Evolutionary conservation across 2,888 invertebrate genomes (phyloP).

Genomic region (Torymus tubicola): DNA sequence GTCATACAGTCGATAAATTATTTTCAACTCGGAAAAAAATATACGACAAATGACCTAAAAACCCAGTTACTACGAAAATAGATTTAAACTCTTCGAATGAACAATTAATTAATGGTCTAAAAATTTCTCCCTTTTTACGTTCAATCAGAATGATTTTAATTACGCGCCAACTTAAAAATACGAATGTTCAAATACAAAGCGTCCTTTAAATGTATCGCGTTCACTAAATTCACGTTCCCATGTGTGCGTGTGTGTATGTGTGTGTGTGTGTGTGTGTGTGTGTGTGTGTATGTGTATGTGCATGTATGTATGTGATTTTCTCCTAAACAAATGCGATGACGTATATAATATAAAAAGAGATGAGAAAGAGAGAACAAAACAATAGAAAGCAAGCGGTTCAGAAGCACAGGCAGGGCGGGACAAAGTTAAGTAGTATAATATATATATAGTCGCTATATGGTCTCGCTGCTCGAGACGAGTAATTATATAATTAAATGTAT

Average conservation of each 20-base stretch:
- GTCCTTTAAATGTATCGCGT: too few species aligned
- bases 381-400: conserved; percentile 69
- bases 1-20: too few species aligned
- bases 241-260: not conserved
- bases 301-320: not conserved
- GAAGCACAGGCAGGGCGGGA: conserved; percentile 68
- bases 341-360: conserved; percentile 22
- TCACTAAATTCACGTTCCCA: conserved; percentile 21
- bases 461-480: too few species aligned
- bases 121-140: not conserved
- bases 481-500: too few species aligned
- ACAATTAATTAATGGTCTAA: not conserved
- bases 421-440: conserved; percentile 28
- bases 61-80: not conserved
- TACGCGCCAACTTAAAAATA: too few species aligned
- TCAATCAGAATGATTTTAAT: too few species aligned
- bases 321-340: conserved; percentile 47
- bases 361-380: conserved; percentile 52
- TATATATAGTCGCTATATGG: not conserved
- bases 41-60: too few species aligned
- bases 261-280: too few species aligned
- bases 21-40: too few species aligned
- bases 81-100: not conserved
- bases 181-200: too few species aligned
- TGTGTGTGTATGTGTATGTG: too few species aligned